Percentiles rank a stretch among this genome's conserved stretches.
phyloP scores from a whole-genome alignment of 2,797 vertebrate species.

The Adrianichthys oophorus region DNA sequence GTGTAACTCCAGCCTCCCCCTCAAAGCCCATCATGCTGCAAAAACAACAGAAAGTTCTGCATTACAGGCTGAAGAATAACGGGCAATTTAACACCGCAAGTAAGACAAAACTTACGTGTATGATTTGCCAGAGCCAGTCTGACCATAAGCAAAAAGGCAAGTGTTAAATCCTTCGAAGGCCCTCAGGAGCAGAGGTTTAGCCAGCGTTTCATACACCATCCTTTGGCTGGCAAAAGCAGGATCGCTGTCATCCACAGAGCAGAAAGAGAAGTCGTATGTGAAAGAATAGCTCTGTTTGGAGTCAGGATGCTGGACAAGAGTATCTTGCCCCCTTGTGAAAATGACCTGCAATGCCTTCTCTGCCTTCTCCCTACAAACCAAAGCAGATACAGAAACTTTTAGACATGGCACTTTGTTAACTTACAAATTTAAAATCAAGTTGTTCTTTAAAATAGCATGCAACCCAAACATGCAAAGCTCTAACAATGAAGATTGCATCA shows the following conservation, averaged over 20 bases:
- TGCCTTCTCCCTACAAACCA: constrained; percentile 79
- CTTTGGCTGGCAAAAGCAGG: constrained; percentile 83
- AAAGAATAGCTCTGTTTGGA: constrained; percentile 86
- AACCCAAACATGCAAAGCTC: not conserved
- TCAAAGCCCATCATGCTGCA: constrained; percentile 97
- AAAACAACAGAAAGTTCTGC: not conserved
- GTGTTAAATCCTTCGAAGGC: constrained; percentile 95
- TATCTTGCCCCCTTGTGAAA: constrained; percentile 83
- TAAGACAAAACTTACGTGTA: constrained; percentile 86
- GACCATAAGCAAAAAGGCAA: constrained; percentile 95
- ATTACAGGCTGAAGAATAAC: not conserved
- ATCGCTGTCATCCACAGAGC: constrained; percentile 84
- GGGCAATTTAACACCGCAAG: not conserved
- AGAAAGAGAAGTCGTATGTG: constrained; percentile 87
- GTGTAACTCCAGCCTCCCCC: constrained; percentile 89
- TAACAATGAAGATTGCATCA: not conserved
- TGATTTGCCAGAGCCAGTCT: constrained; percentile 97
- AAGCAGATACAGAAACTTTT: constrained; percentile 5
- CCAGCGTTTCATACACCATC: constrained; percentile 83
- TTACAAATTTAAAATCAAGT: not conserved
- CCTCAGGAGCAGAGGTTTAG: constrained; percentile 85
- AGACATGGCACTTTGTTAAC: not conserved
- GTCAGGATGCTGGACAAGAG: constrained; percentile 82
- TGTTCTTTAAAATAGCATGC: no score
- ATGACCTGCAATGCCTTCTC: constrained; percentile 82